Evolutionary conservation across 2,113 vertebrate genomes (phyloP), one percentile per base, ranked within the genome.

Genomic region (Salvelinus alpinus): DNA sequence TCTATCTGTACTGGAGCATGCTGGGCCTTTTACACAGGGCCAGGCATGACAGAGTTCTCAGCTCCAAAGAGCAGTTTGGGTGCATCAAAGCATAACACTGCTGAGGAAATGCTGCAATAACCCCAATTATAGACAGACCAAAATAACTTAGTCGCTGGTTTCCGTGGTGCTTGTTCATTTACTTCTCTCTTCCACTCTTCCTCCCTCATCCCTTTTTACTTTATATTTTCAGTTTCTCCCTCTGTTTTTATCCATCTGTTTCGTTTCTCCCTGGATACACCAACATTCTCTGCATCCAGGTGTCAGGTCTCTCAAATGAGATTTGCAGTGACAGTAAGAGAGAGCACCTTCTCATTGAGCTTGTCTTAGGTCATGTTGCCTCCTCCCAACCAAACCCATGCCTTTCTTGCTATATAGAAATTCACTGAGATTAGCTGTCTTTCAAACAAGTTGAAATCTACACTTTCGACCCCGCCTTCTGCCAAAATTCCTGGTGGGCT

Each of bases 371-470:
- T 6, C 25, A 14, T 22, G 3, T 38, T 18, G 5, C 34, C 44
- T 73, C 80, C 13, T 38, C 9, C 14, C 70, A 57, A 31, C 77
- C 51, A 1, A 16, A 54, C 31, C 64, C 25, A 73, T 79, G 76
- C 83, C 82, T 81, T 78, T 82, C 81, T 71, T 64, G 62, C 67
- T 80, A 82, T 82, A 80, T 71, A 74, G 71, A 74, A 84, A 80
- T 87, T 81, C 34, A 48, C 71, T 71, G n/a, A 11, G n/a, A 22
- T 76, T 73, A 82, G 73, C 59, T 64, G 51, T 25, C 5, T 62
- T 80, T 82, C 47, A 80, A 78, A 67, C 81, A 70, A 72, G 81
- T 84, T 77, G 80, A 77, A 83, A 82, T 78, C 70, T 22, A 73
- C 78, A 80, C 86, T 80, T 80, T 85, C 27, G 77, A 70, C 78